Percentiles rank a stretch among this genome's conserved stretches.
Evolutionary conservation across 2,888 invertebrate species (phyloP).

Genomic region (Branchellion lobata): DNA sequence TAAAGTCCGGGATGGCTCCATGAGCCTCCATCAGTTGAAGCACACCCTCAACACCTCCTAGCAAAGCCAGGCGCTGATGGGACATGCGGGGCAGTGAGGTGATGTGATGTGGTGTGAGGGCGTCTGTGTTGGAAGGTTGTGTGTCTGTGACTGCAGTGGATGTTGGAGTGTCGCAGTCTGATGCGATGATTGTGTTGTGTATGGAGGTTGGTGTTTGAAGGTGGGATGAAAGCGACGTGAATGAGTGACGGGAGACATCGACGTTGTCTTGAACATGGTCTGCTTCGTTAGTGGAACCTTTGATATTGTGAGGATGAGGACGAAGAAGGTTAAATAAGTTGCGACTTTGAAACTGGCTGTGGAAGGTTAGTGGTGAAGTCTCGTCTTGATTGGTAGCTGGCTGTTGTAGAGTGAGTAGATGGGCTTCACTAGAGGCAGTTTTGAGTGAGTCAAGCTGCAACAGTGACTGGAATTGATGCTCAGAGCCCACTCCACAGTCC

Average conservation of each 20-base stretch:
- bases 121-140: neutral
- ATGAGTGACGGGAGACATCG: too few relatives aligned
- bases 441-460: neutral
- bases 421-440: too few relatives aligned
- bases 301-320: neutral
- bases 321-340: neutral
- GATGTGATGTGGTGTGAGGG: neutral
- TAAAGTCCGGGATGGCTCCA: slow-evolving; percentile 73
- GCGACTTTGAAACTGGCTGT: neutral
- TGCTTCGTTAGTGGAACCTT: neutral
- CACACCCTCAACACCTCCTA: slow-evolving; percentile 79
- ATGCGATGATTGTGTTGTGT: neutral
- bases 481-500: slow-evolving; percentile 75
- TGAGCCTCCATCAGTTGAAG: slow-evolving; percentile 73
- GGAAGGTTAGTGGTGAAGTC: neutral
- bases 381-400: neutral
- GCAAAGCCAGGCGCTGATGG: slow-evolving; percentile 63
- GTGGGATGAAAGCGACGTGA: too few relatives aligned
- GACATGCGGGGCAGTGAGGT: slow-evolving; percentile 12
- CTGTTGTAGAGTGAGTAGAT: too few relatives aligned
- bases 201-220: neutral
- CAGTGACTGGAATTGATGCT: slow-evolving; percentile 33
- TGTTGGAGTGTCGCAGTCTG: neutral
- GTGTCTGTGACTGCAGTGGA: too few relatives aligned
- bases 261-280: too few relatives aligned